Conservation (phyloP, 2,797 vertebrate genomes). For the Centroberyx gerrardi region DNA sequence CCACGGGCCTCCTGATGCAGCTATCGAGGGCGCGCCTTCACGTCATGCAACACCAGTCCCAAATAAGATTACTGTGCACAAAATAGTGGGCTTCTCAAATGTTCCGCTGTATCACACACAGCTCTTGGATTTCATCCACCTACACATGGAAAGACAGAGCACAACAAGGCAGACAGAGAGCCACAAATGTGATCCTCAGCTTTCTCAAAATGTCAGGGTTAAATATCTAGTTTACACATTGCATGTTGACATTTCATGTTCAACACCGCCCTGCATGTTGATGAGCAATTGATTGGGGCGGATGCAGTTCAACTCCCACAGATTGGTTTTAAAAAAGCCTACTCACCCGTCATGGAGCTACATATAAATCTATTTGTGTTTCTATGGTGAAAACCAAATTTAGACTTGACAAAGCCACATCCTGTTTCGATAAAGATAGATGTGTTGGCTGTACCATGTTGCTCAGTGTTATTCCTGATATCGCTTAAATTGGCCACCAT, state of each 20-base stretch:
- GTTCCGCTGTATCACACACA: constrained; percentile 40
- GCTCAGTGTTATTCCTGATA: constrained; percentile 20
- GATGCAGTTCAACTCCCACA: constrained; percentile 29
- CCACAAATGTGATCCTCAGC: background rate
- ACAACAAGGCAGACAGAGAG: background rate
- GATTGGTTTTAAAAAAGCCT: constrained; percentile 20
- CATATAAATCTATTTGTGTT: constrained; percentile 5
- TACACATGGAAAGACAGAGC: background rate
- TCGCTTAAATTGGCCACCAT: constrained; percentile 1
- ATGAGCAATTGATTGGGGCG: constrained; percentile 7
- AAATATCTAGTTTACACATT: constrained; percentile 35
- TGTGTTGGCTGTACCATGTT: background rate
- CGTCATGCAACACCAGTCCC: constrained; percentile 60
- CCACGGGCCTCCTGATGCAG: constrained; percentile 36
- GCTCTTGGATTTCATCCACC: constrained; percentile 23
- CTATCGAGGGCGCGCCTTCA: constrained; percentile 33
- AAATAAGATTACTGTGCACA: constrained; percentile 75
- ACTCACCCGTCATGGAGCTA: constrained; percentile 11
- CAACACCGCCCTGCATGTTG: background rate
- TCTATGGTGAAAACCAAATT: background rate
- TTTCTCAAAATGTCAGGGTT: constrained; percentile 37
- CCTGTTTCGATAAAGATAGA: constrained; percentile 24
- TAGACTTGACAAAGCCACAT: constrained; percentile 14
- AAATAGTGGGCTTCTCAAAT: constrained; percentile 54
- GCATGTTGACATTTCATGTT: constrained; percentile 26